A percentile compares a stretch with the other conserved stretches of the same genome.
phyloP scores from a whole-genome alignment of 2,113 vertebrate genomes.

The Isichthys henryi region DNA sequence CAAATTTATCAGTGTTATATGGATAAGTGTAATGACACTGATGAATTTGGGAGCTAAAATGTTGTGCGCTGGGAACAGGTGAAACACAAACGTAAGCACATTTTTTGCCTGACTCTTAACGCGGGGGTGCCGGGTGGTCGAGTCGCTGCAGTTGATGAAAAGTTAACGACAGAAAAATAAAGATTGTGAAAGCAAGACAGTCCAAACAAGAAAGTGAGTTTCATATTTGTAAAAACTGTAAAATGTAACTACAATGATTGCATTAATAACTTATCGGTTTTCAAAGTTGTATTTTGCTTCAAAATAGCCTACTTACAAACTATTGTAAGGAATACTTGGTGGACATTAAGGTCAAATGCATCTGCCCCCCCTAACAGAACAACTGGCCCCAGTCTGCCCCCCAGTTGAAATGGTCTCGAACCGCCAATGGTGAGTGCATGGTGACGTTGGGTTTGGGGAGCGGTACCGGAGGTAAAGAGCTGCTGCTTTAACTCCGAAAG shows the following conservation, averaged over 20 bases:
- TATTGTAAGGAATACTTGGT: background rate
- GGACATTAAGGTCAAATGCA: background rate
- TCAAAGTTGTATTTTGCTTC: background rate
- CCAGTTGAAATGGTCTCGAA: background rate
- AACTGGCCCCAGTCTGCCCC: background rate
- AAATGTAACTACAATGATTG: background rate
- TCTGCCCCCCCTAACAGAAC: background rate
- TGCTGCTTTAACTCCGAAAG: conserved; percentile 9
- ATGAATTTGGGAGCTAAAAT: background rate
- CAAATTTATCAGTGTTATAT: background rate
- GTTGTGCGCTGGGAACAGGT: no score
- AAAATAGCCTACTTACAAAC: background rate
- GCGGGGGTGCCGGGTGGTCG: no score
- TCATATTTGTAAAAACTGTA: background rate
- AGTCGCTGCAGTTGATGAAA: no score
- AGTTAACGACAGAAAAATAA: background rate
- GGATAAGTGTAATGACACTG: background rate
- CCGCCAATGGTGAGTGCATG: background rate
- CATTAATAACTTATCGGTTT: background rate
- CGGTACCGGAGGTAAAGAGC: background rate
- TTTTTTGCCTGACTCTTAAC: no score
- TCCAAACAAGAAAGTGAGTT: background rate
- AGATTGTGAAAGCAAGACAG: background rate
- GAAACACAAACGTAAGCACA: no score
- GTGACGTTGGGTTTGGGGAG: background rate